These are phyloP conservation scores for Euzetes globulus DNA, from an alignment of 2,888 invertebrate genomes.

Conservation along the genomic window DNA sequence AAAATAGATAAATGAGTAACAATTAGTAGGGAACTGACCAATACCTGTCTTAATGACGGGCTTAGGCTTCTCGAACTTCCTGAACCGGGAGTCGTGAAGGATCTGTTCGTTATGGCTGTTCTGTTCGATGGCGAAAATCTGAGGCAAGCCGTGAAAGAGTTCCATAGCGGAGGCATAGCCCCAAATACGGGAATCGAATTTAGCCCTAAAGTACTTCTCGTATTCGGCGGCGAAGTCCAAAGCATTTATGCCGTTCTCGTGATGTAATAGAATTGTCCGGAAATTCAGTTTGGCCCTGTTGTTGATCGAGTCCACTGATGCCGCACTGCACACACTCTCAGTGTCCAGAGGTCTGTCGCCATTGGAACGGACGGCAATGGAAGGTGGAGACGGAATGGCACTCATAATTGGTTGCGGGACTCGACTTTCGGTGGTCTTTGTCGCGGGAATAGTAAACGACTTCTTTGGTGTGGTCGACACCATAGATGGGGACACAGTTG, in stretches of 20 bases:
- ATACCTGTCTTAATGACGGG: neutral
- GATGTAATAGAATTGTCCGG: neutral
- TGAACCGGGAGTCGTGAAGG: conserved; percentile 6
- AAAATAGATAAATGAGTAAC: neutral
- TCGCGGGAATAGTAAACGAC: neutral
- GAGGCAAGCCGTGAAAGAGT: neutral
- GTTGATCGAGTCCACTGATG: neutral
- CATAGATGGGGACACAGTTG: neutral
- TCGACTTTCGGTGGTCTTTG: neutral
- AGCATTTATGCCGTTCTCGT: neutral
- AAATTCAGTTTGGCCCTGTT: neutral
- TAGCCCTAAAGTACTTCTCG: neutral
- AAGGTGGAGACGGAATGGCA: too few species aligned
- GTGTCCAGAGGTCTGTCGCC: neutral
- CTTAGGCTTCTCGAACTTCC: neutral
- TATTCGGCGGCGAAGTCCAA: neutral
- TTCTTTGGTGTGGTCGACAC: neutral
- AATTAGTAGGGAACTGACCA: neutral
- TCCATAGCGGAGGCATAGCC: neutral
- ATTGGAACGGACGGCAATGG: neutral
- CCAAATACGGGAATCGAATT: neutral
- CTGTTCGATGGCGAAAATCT: neutral
- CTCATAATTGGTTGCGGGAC: too few species aligned
- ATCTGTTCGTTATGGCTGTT: neutral
- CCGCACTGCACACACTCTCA: neutral